Evolutionary conservation across 30 jellyfish, hydroid and myxozoan species (phyloP), one percentile per base, ranked within the genome.

Genomic region (Pseudorhiza aurosa): DNA sequence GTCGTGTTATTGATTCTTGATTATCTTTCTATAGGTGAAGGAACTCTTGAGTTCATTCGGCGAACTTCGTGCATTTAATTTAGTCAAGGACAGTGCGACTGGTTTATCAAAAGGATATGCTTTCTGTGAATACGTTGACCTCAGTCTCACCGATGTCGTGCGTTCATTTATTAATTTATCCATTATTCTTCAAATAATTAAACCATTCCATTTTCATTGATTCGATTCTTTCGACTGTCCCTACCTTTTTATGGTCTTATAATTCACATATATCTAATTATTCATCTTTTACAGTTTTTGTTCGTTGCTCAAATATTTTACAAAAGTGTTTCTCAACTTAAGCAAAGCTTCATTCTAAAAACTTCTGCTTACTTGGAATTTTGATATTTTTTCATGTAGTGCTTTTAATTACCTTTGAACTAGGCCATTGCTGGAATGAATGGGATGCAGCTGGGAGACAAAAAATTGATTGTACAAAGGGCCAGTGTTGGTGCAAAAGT

Each of bases 351-450:
- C n/a, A n/a, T n/a, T n/a, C n/a, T n/a, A n/a, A n/a, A n/a, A n/a
- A n/a, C n/a, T n/a, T n/a, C n/a, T n/a, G n/a, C n/a, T n/a, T n/a
- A n/a, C n/a, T n/a, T n/a, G n/a, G n/a, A n/a, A n/a, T n/a, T n/a
- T n/a, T n/a, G n/a, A n/a, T n/a, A n/a, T n/a, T n/a, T n/a, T n/a
- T n/a, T n/a, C n/a, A n/a, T n/a, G n/a, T n/a, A n/a, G n/a, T 46
- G 7, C 19, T 46, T 27, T 22, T 14, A 46, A 11, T 46, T 22
- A 5, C 2, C 27, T 46, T 27, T 58, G 27, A 31, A 51, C 22
- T 40, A 94, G 99, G 99, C 99, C 8, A 94, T 94, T 12, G 97
- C 99, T 57, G 99, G 99, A 2, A 83, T 94, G 97, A 87, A 94
- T 68, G 97, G 97, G 9, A 94, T 94, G 99, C 99, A 94, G 72